These are phyloP conservation scores for Dromaius novaehollandiae DNA, from an alignment of 2,113 vertebrate species.

Conservation along the genomic window DNA sequence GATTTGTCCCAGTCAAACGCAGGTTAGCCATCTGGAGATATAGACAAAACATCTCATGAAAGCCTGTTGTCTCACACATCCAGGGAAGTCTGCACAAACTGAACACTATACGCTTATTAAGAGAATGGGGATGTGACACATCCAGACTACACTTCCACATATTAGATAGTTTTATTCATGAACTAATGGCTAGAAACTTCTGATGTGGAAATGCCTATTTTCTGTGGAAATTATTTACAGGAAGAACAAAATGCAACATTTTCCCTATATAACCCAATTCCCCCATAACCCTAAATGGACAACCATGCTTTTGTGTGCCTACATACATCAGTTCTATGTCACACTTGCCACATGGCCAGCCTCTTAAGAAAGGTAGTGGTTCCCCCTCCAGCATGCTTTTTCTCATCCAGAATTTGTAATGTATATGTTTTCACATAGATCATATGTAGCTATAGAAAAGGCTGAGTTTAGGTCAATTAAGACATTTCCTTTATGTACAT, in stretches of 20 bases:
- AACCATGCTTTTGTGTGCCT: not conserved
- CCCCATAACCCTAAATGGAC: too few species aligned
- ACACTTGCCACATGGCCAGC: not conserved
- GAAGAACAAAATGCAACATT: not conserved
- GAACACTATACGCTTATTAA: not conserved
- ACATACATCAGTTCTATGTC: not conserved
- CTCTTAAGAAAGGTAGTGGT: not conserved
- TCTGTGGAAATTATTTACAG: not conserved
- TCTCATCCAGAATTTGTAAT: not conserved
- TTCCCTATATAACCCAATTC: too few species aligned
- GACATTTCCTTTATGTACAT: not conserved
- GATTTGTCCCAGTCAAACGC: not conserved
- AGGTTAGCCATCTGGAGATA: not conserved
- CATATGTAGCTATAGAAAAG: not conserved
- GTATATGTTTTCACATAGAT: not conserved
- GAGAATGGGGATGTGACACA: not conserved
- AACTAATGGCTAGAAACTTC: not conserved
- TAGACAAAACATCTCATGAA: not conserved
- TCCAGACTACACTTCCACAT: not conserved
- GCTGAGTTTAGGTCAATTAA: not conserved
- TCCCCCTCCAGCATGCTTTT: not conserved
- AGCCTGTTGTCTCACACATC: not conserved
- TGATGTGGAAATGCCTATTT: not conserved
- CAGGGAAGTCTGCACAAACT: not conserved
- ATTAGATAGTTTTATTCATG: not conserved